Evolutionary conservation across 2,797 vertebrate species (phyloP), one percentile per base, ranked within the genome.

Genomic region (Muscicapa striata): DNA sequence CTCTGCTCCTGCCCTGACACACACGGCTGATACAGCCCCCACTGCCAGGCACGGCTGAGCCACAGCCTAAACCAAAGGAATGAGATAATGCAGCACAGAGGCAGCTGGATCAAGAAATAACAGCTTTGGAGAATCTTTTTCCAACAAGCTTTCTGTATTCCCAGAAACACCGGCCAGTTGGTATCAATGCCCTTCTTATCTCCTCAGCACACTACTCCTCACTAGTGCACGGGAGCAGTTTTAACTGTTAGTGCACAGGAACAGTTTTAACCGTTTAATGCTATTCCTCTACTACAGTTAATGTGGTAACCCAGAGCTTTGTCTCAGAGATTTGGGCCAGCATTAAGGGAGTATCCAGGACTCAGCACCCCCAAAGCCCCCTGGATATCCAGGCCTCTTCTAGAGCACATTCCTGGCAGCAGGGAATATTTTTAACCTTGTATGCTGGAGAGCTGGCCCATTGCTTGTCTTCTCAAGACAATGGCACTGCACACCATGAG

Each of bases 1-100:
- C 49, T 16, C 48, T 16, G n/a, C 21, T 48, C 63, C 3, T 11
- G 66, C 79, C 0, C 0, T 1, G 64, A 11, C 18, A 20, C 69
- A 17, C 10, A 0, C 10, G 2, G 6, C 32, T 13, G 29, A 49
- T 3, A 24, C 1, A 0, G 29, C 11, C 17, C 34, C 34, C 2
- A 0, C 17, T 13, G 5, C 41, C 64, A 19, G 34, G 43, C 24
- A 30, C 0, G 0, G 34, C 22, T 11, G 5, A 67, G 6, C 13
- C 41, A 11, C 70, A 54, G 61, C 43, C 66, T 54, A 32, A 64
- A 49, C 29, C 8, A 15, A n/a, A 15, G 19, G 40, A 84, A 46
- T 2, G 14, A 67, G 15, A 34, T 34, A 29, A 24, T 2, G 15
- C 9, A 43, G 30, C 15, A 27, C 23, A 36, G 32, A 20, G 14